These are phyloP conservation scores for Bubo scandiacus DNA, from an alignment of 2,113 vertebrate genomes.

Conservation along the genomic window DNA sequence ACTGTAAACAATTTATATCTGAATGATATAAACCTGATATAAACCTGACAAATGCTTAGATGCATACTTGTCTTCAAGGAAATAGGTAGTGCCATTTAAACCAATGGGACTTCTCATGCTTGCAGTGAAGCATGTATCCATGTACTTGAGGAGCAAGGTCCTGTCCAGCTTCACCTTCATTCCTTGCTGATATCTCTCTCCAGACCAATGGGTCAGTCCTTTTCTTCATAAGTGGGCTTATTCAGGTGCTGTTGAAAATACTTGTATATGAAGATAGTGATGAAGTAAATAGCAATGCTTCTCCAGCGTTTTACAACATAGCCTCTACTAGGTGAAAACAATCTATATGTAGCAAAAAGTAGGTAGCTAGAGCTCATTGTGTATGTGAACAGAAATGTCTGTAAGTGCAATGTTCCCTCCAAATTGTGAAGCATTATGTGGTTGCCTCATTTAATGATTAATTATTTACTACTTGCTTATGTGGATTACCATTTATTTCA, in stretches of 20 bases:
- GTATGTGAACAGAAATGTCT: neutral
- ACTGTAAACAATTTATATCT: neutral
- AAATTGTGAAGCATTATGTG: conserved; percentile 10
- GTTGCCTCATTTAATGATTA: neutral
- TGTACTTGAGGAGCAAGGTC: neutral
- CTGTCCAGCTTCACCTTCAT: neutral
- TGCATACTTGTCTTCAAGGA: neutral
- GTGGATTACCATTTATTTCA: neutral
- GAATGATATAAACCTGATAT: neutral
- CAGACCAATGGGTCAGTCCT: neutral
- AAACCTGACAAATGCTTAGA: neutral
- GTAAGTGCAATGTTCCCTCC: conserved; percentile 25
- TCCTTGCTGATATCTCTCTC: neutral
- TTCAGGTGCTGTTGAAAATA: neutral
- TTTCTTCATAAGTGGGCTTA: neutral
- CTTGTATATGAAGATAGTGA: neutral
- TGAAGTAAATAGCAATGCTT: neutral
- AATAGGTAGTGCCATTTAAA: neutral
- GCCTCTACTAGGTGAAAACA: neutral
- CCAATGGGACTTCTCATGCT: neutral
- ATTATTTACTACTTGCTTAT: neutral
- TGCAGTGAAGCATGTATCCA: neutral
- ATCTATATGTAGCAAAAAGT: neutral
- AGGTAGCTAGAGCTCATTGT: neutral
- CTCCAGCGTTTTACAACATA: neutral